phyloP scores from a whole-genome alignment of 2,797 vertebrate species.

The Brachyrhaphis roseni region DNA sequence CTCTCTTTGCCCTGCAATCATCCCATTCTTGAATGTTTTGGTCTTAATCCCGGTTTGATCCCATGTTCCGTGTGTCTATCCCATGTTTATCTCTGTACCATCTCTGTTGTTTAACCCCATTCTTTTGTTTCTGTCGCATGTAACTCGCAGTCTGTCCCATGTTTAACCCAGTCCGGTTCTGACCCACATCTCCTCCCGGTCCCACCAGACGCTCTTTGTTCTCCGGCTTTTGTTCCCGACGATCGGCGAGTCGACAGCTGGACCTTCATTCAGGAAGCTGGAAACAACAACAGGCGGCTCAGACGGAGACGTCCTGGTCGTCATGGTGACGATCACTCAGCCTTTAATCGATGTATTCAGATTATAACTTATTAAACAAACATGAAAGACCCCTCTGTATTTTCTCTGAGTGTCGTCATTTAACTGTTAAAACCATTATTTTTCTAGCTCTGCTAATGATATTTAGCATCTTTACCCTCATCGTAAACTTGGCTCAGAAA shows the following conservation, averaged over 20 bases:
- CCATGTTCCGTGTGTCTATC: neutral
- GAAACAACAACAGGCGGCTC: constrained; percentile 3
- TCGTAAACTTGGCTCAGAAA: neutral
- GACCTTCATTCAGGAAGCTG: neutral
- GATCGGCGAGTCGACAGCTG: constrained; percentile 2
- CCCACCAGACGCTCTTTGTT: constrained; percentile 17
- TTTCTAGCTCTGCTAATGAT: neutral
- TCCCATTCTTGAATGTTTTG: neutral
- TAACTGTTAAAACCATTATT: too few species aligned
- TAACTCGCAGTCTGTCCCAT: neutral
- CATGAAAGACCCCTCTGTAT: neutral
- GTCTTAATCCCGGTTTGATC: neutral
- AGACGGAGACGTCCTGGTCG: neutral
- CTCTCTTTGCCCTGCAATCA: neutral
- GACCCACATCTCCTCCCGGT: neutral
- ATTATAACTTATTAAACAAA: neutral
- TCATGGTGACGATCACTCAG: neutral
- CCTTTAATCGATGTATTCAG: neutral
- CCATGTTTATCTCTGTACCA: neutral
- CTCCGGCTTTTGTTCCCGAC: constrained; percentile 4
- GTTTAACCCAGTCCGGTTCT: neutral
- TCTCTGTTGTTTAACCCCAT: neutral
- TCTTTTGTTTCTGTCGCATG: neutral
- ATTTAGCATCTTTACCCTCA: neutral
- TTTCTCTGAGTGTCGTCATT: too few species aligned